These are phyloP conservation scores for Reticulitermes speratus DNA, from an alignment of 1,140 invertebrate species.

Conservation along the genomic window DNA sequence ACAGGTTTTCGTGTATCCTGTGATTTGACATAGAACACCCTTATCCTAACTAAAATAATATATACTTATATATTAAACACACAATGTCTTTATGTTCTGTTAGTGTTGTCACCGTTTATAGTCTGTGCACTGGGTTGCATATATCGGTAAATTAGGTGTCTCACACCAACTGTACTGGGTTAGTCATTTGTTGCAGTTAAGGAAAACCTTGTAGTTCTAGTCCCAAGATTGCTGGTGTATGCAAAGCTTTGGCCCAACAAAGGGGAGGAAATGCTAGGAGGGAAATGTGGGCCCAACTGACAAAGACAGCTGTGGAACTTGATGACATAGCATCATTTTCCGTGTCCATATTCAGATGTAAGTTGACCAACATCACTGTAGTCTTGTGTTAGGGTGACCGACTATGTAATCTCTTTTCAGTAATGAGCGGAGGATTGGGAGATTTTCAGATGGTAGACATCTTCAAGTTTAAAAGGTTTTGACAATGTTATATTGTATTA, in stretches of 20 bases:
- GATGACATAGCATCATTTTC: not conserved
- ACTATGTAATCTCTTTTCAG: not conserved
- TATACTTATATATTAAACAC: constrained; percentile 24
- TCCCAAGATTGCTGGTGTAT: not conserved
- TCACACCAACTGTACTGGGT: constrained; percentile 28
- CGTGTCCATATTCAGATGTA: constrained; percentile 15
- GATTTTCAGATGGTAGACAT: not conserved
- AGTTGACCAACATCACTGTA: constrained; percentile 16
- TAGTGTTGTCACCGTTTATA: constrained; percentile 19
- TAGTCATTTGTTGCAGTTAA: constrained; percentile 34
- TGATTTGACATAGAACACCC: not conserved
- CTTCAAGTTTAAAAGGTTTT: no score
- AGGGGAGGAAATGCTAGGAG: not conserved
- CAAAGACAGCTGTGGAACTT: not conserved
- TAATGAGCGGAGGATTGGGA: not conserved
- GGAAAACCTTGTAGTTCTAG: constrained; percentile 21
- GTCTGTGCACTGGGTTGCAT: constrained; percentile 17
- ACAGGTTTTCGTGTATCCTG: not conserved
- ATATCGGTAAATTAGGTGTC: constrained; percentile 24
- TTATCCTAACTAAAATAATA: not conserved
- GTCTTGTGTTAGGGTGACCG: not conserved
- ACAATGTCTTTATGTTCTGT: constrained; percentile 31
- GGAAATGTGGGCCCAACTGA: no score
- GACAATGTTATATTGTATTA: no score
- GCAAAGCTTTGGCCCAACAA: not conserved